Conservation (phyloP, 1,140 invertebrate species). For the Centruroides vittatus region DNA sequence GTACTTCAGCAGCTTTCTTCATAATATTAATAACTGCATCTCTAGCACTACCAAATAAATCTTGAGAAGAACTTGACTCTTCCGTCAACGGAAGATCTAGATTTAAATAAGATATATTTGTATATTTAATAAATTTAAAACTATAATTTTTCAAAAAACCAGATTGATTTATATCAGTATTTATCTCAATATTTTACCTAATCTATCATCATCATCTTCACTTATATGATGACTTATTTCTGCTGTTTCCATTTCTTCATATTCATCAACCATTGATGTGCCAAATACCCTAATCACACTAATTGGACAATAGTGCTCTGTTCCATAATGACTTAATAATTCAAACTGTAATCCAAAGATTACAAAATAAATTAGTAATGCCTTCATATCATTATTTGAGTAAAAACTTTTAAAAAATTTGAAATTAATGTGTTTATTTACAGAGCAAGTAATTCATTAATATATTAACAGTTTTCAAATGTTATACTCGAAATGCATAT, state of each 20-base stretch:
- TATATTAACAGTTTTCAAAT: no score
- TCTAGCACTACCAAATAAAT: constrained; percentile 66
- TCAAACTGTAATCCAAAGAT: constrained; percentile 42
- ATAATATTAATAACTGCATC: constrained; percentile 76
- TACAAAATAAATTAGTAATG: no score
- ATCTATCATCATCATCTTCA: constrained; percentile 14
- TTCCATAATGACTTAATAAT: constrained; percentile 80
- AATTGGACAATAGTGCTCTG: constrained; percentile 93
- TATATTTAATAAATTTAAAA: no score
- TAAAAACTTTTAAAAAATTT: no score
- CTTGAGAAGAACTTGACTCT: constrained; percentile 22
- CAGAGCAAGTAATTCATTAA: no score
- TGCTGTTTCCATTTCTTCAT: constrained; percentile 21
- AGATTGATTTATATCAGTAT: no score
- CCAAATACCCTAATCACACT: constrained; percentile 83
- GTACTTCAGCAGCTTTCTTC: constrained; percentile 67
- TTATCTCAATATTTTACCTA: constrained; percentile 1
- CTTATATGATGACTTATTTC: background rate
- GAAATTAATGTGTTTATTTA: no score
- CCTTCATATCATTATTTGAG: no score
- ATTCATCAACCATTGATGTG: constrained; percentile 41
- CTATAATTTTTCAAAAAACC: no score
- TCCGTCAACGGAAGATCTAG: no score
- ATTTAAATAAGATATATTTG: no score
- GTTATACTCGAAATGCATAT: no score